These are phyloP conservation scores for Heterotilapia buettikoferi DNA, from an alignment of 2,113 vertebrate genomes.

Conservation along the genomic window DNA sequence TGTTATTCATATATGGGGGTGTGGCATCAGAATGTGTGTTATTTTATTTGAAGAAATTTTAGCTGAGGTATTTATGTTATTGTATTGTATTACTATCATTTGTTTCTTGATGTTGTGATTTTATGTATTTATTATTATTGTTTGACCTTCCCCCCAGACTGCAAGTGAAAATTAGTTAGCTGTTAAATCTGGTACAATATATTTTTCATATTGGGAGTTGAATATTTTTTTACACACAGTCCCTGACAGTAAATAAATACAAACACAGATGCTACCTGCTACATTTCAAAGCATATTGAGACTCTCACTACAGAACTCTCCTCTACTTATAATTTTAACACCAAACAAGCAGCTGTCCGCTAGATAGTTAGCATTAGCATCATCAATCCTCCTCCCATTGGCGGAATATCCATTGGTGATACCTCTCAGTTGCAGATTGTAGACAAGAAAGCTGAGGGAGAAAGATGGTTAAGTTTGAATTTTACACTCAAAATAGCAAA, in stretches of 20 bases:
- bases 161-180: neutral
- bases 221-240: neutral
- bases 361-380: neutral
- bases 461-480: neutral
- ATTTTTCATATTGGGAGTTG: rapidly evolving
- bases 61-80: neutral
- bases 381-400: neutral
- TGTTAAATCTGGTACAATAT: neutral
- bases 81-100: neutral
- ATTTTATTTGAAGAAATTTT: neutral
- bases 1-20: neutral
- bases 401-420: neutral
- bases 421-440: neutral
- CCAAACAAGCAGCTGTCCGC: rapidly evolving
- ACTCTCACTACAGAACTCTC: neutral
- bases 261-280: neutral
- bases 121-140: neutral
- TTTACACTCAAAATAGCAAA: neutral
- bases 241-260: neutral
- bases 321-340: neutral
- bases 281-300: neutral
- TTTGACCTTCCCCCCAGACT: neutral
- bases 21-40: neutral
- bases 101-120: neutral
- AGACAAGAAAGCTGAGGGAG: neutral